Conservation (phyloP, 2,888 invertebrate species). For the Rhopalosiphum nymphaeae region DNA sequence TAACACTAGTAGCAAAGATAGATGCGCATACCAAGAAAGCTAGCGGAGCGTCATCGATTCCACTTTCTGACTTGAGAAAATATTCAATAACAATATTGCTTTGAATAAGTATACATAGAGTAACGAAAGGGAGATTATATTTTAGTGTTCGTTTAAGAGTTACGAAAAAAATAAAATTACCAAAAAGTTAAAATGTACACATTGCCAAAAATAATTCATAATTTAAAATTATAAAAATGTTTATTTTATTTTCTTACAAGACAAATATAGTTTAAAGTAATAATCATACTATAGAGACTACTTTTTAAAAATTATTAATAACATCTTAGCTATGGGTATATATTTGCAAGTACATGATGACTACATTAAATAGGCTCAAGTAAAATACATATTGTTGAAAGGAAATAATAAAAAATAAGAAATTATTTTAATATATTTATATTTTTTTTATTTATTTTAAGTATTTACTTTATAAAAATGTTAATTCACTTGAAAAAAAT, state of each 20-base stretch:
- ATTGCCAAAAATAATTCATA: not conserved
- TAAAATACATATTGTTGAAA: not conserved
- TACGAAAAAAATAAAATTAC: not conserved
- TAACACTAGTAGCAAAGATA: not conserved
- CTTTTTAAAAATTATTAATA: not conserved
- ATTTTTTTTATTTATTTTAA: not conserved
- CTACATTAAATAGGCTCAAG: not conserved
- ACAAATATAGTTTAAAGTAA: not conserved
- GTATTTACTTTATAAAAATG: not conserved
- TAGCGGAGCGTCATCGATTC: not conserved
- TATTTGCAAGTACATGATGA: not conserved
- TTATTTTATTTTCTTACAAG: not conserved
- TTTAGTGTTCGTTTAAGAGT: not conserved
- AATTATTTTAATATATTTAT: not conserved
- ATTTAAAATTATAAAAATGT: not conserved
- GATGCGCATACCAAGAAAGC: not conserved
- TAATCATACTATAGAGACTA: not conserved
- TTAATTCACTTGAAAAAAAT: not conserved
- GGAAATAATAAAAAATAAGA: not conserved
- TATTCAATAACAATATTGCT: not conserved
- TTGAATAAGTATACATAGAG: not conserved
- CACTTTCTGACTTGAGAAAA: not conserved
- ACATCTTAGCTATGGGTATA: not conserved
- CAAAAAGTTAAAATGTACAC: not conserved
- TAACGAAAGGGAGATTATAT: not conserved